Evolutionary conservation across 1,140 invertebrate genomes (phyloP), one percentile per base, ranked within the genome.

Genomic region (Micrasema minimum): DNA sequence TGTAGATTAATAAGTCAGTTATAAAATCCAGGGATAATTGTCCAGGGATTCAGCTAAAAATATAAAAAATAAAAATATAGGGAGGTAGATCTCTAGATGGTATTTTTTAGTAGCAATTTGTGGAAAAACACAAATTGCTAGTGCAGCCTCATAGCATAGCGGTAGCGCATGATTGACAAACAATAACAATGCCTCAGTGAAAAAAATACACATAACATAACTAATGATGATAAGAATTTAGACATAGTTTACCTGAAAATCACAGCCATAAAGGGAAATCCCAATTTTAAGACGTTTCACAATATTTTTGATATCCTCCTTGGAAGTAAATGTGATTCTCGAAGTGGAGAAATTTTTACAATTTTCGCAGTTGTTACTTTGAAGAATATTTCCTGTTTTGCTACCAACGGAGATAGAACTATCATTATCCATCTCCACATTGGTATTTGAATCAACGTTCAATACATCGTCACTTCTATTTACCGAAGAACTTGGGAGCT

Each of bases 181-280:
- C n/a, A n/a, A n/a, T n/a, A n/a, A n/a, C n/a, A n/a, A n/a, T n/a
- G n/a, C n/a, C n/a, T n/a, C n/a, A n/a, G n/a, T n/a, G n/a, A n/a
- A n/a, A n/a, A n/a, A n/a, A n/a, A n/a, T n/a, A n/a, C n/a, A n/a
- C n/a, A n/a, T n/a, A n/a, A n/a, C n/a, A n/a, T n/a, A n/a, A n/a
- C n/a, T n/a, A n/a, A n/a, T n/a, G n/a, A n/a, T n/a, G n/a, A 20
- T 26, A 31, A 31, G 14, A 48, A n/a, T 31, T 16, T 31, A 38
- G 1, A 46, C 45, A 31, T 37, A 12, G 12, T 38, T 35, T 35
- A 72, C 82, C 80, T 82, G 82, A 69, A 83, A 84, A 72, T 84
- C 78, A 57, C 83, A 84, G 16, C 82, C 83, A 43, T 82, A 83
- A 31, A 83, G 59, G 61, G 82, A 80, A 14, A 84, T 81, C 31